A percentile compares a stretch with the other conserved stretches of the same genome.
Evolutionary conservation across 1,140 invertebrate genomes (phyloP).

Genomic region (Drosophila erecta): DNA sequence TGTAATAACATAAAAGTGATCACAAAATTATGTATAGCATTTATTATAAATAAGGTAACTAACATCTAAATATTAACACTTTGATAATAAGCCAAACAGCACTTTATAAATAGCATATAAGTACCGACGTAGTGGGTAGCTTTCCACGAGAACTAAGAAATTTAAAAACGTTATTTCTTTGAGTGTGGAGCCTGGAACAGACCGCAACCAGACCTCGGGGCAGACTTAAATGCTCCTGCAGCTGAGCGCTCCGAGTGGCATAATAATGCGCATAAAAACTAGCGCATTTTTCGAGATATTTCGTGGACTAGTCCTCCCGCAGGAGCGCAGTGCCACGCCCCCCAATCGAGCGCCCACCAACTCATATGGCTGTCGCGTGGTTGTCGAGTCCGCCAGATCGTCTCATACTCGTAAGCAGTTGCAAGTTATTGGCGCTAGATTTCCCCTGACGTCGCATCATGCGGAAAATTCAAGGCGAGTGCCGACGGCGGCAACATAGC

Average conservation of each 20-base stretch:
- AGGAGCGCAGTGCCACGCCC: conserved; percentile 20
- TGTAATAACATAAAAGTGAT: no score
- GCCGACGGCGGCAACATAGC: conserved; percentile 58
- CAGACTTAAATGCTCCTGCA: conserved; percentile 16
- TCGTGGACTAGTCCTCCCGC: conserved; percentile 20
- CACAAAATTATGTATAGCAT: no score
- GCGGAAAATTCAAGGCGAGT: conserved; percentile 58
- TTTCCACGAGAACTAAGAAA: not conserved
- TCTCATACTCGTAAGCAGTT: conserved; percentile 79
- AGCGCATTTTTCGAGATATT: conserved; percentile 35
- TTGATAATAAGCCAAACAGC: no score
- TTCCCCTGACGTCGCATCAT: conserved; percentile 60
- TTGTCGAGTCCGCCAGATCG: conserved; percentile 26
- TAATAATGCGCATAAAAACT: conserved; percentile 62
- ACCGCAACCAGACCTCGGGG: conserved; percentile 9
- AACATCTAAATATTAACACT: no score
- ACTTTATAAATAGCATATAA: no score
- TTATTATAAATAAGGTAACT: no score
- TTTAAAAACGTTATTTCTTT: not conserved
- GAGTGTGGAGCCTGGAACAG: conserved; percentile 6
- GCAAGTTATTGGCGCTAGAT: conserved; percentile 78
- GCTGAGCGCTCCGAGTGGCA: conserved; percentile 26
- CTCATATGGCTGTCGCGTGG: conserved; percentile 34
- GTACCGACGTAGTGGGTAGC: no score
- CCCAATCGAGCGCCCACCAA: conserved; percentile 11